A percentile compares a stretch with the other conserved stretches of the same genome.
Evolutionary conservation across 2,888 invertebrate genomes (phyloP).

Genomic region (Brachyopa scutellaris): DNA sequence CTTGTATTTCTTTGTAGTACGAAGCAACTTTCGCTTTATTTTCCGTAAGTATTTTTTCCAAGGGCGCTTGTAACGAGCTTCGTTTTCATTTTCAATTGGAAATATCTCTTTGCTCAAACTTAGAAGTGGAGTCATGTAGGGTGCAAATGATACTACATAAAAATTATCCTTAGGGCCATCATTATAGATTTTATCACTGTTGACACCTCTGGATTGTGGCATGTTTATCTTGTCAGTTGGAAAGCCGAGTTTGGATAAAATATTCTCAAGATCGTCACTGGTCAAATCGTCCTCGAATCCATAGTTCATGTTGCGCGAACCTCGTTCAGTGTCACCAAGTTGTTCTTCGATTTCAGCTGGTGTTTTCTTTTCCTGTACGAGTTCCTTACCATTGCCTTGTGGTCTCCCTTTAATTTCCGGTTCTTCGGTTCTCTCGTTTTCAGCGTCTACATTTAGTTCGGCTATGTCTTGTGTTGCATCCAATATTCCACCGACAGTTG

Average conservation of each 20-base stretch:
- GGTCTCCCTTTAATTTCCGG: conserved; percentile 40
- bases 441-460: neutral
- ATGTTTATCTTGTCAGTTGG: neutral
- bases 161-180: conserved; percentile 21
- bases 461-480: neutral
- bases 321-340: conserved; percentile 20
- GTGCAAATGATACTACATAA: conserved; percentile 36
- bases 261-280: conserved; percentile 25
- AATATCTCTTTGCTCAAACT: conserved; percentile 29
- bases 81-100: conserved; percentile 28
- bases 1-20: conserved; percentile 41
- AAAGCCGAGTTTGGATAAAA: conserved; percentile 48
- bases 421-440: conserved; percentile 21
- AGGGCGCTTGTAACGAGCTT: conserved; percentile 38
- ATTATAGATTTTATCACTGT: neutral
- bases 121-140: conserved; percentile 14
- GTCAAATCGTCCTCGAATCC: conserved; percentile 35
- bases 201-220: conserved; percentile 35
- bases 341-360: conserved; percentile 11
- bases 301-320: conserved; percentile 39
- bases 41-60: conserved; percentile 51
- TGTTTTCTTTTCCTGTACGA: neutral
- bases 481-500: conserved; percentile 7
- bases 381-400: neutral
- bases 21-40: conserved; percentile 56